Evolutionary conservation across 1,140 invertebrate genomes (phyloP).

Genomic region (Apis mellifera): DNA sequence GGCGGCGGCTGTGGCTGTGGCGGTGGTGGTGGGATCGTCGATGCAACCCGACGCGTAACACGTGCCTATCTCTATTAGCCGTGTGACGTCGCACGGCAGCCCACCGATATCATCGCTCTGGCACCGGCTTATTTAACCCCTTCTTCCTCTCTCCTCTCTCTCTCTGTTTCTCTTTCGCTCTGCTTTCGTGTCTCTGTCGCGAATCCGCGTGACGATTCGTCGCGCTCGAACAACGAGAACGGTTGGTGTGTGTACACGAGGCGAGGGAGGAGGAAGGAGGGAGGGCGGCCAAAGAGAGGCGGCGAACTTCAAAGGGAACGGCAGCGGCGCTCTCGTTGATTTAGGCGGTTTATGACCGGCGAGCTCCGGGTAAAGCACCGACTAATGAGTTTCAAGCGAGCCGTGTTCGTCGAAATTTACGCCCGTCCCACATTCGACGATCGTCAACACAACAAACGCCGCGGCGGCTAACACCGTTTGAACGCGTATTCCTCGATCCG

Average conservation of each 20-base stretch:
- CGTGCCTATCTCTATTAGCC: constrained; percentile 80
- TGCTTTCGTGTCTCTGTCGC: background rate
- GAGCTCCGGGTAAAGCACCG: constrained; percentile 41
- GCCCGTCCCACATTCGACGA: background rate
- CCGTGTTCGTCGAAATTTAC: constrained; percentile 50
- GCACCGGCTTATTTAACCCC: constrained; percentile 73
- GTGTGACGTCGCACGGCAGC: constrained; percentile 74
- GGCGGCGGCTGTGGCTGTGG: constrained; percentile 31
- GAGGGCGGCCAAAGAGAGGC: constrained; percentile 41
- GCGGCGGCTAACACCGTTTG: too few relatives aligned
- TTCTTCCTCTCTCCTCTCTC: background rate
- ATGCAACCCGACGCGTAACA: constrained; percentile 66
- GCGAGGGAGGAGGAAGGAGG: background rate
- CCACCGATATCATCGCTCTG: constrained; percentile 74
- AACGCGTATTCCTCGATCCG: too few relatives aligned
- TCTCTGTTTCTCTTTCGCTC: background rate
- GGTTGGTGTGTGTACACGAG: constrained; percentile 49
- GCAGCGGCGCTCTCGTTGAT: constrained; percentile 49
- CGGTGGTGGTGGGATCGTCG: constrained; percentile 54
- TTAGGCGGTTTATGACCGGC: constrained; percentile 52
- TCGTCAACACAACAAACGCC: background rate
- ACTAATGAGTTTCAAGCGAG: constrained; percentile 51
- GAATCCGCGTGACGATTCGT: constrained; percentile 72
- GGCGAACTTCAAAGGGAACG: constrained; percentile 66
- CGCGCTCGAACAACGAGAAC: constrained; percentile 69